Evolutionary conservation across 2,888 invertebrate genomes (phyloP).

Genomic region (Drosophila fungiperda): DNA sequence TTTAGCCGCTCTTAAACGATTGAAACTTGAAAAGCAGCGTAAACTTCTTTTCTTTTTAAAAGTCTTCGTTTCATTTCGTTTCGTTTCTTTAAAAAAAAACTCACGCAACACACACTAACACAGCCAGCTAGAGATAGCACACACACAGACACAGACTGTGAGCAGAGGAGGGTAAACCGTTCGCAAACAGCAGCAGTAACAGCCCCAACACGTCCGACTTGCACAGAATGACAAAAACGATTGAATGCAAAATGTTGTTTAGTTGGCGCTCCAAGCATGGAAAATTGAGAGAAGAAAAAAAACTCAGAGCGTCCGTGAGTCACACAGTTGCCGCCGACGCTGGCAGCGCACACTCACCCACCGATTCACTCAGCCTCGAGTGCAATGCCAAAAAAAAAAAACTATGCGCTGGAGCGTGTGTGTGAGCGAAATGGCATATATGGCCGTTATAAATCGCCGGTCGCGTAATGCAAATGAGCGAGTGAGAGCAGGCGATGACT

Average conservation of each 20-base stretch:
- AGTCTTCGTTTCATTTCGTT: constrained; percentile 31
- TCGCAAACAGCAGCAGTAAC: constrained; percentile 28
- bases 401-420: constrained; percentile 57
- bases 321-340: constrained; percentile 56
- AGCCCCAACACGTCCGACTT: constrained; percentile 74
- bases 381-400: constrained; percentile 61
- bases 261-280: constrained; percentile 51
- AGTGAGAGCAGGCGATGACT: constrained; percentile 78
- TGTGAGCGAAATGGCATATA: constrained; percentile 65
- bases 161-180: constrained; percentile 58
- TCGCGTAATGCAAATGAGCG: constrained; percentile 73
- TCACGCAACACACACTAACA: constrained; percentile 69
- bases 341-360: constrained; percentile 33
- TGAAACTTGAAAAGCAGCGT: constrained; percentile 43
- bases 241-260: constrained; percentile 63
- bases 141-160: constrained; percentile 45
- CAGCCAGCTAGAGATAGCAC: constrained; percentile 61
- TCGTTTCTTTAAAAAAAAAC: constrained; percentile 33
- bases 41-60: constrained; percentile 48
- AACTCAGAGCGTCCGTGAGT: constrained; percentile 64
- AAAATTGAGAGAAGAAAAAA: constrained; percentile 42
- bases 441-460: constrained; percentile 74
- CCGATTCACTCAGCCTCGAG: constrained; percentile 44
- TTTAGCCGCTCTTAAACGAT: constrained; percentile 23
- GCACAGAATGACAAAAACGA: constrained; percentile 69